Evolutionary conservation across 2,113 vertebrate genomes (phyloP).

Genomic region (Mystacornis crossleyi): DNA sequence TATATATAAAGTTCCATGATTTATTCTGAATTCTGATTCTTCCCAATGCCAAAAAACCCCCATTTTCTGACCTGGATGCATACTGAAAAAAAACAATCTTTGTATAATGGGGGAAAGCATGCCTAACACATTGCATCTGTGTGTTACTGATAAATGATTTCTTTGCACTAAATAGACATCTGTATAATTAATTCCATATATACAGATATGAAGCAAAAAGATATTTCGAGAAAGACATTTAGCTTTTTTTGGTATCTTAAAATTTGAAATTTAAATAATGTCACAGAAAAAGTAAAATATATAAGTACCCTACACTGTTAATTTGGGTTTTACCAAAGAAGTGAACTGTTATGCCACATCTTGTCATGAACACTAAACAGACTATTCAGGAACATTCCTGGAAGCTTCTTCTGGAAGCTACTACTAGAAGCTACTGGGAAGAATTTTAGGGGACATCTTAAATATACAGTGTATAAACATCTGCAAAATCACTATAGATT

Average conservation of each 20-base stretch:
- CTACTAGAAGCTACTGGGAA: background rate
- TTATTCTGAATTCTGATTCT: background rate
- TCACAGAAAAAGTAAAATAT: background rate
- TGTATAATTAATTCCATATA: background rate
- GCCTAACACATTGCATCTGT: background rate
- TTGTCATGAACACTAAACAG: background rate
- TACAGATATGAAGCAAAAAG: background rate
- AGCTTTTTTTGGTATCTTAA: background rate
- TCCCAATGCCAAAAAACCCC: rapidly evolving
- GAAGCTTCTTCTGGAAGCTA: background rate
- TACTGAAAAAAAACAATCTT: background rate
- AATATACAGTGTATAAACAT: background rate
- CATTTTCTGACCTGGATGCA: background rate
- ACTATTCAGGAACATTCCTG: background rate
- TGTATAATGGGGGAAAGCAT: background rate
- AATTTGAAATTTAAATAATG: background rate
- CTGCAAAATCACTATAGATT: background rate
- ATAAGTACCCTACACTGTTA: background rate
- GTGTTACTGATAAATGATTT: background rate
- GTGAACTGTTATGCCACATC: background rate
- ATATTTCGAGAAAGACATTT: background rate
- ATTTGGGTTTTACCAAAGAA: background rate
- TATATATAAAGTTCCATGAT: background rate
- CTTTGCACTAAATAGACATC: background rate
- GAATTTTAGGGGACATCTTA: background rate